phyloP scores from a whole-genome alignment of 64 coral and sea anemone genomes.

The Montipora cactus region DNA sequence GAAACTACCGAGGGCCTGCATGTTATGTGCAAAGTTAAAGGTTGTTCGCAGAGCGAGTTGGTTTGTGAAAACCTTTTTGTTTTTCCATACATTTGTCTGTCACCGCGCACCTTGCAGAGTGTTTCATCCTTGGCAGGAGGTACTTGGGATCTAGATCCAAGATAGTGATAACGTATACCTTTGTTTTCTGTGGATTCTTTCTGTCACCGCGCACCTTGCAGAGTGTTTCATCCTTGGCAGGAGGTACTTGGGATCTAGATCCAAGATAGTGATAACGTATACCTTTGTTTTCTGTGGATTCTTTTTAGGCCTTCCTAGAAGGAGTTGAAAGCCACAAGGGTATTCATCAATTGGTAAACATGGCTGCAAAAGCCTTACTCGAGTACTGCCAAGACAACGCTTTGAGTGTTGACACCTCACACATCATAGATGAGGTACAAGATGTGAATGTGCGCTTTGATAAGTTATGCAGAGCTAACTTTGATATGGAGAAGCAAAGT shows the following conservation, averaged over 20 bases:
- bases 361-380: slow-evolving; percentile 48
- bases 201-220: neutral
- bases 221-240: neutral
- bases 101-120: neutral
- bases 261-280: too few relatives aligned
- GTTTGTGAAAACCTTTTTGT: neutral
- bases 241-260: too few relatives aligned
- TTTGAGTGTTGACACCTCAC: slow-evolving; percentile 70
- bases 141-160: too few relatives aligned
- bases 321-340: slow-evolving; percentile 36
- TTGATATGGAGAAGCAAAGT: slow-evolving; percentile 77
- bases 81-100: neutral
- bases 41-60: too few relatives aligned
- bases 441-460: slow-evolving; percentile 77
- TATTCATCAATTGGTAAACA: slow-evolving; percentile 60
- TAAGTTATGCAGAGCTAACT: slow-evolving; percentile 76
- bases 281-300: neutral
- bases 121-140: neutral
- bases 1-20: too few relatives aligned
- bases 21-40: too few relatives aligned
- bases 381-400: slow-evolving; percentile 65
- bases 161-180: too few relatives aligned
- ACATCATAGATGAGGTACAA: slow-evolving; percentile 76
- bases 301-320: slow-evolving; percentile 65
- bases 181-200: neutral